Conservation (phyloP, 2,113 vertebrate genomes). For the Pygathrix nemaeus region DNA sequence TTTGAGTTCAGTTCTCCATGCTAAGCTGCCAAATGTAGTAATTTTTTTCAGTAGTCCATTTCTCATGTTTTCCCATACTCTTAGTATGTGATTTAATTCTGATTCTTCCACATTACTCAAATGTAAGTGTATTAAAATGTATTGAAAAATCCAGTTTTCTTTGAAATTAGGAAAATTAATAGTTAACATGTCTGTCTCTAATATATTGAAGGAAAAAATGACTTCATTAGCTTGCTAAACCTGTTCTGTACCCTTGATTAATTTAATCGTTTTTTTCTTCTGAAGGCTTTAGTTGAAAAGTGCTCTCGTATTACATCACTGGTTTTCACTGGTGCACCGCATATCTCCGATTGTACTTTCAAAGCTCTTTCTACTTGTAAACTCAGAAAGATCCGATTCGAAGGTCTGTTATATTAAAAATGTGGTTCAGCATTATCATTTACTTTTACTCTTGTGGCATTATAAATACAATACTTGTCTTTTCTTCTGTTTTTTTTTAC, state of each 20-base stretch:
- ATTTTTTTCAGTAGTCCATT: not conserved
- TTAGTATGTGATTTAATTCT: conserved; percentile 33
- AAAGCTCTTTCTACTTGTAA: conserved; percentile 82
- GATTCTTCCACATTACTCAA: conserved; percentile 35
- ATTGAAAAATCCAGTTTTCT: not conserved
- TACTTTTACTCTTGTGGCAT: not conserved
- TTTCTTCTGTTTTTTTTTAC: conserved; percentile 42
- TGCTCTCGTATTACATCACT: conserved; percentile 82
- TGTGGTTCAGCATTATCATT: not conserved
- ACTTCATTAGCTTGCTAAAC: not conserved
- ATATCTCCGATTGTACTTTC: conserved; percentile 86
- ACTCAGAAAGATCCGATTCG: conserved; percentile 83
- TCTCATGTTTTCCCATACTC: not conserved
- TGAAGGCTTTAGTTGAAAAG: conserved; percentile 86
- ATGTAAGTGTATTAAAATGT: not conserved
- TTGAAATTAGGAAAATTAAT: conserved; percentile 35
- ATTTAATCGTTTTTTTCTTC: conserved; percentile 37
- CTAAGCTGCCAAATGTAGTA: not conserved
- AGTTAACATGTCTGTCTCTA: not conserved
- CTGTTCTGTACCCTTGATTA: not conserved
- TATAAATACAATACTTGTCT: conserved; percentile 5
- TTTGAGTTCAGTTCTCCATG: not conserved
- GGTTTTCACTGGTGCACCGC: conserved; percentile 84
- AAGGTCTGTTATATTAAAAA: conserved; percentile 79
- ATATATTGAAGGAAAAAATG: not conserved